Evolutionary conservation across 2,888 invertebrate genomes (phyloP), one percentile per base, ranked within the genome.

Genomic region (Steromphala cineraria): DNA sequence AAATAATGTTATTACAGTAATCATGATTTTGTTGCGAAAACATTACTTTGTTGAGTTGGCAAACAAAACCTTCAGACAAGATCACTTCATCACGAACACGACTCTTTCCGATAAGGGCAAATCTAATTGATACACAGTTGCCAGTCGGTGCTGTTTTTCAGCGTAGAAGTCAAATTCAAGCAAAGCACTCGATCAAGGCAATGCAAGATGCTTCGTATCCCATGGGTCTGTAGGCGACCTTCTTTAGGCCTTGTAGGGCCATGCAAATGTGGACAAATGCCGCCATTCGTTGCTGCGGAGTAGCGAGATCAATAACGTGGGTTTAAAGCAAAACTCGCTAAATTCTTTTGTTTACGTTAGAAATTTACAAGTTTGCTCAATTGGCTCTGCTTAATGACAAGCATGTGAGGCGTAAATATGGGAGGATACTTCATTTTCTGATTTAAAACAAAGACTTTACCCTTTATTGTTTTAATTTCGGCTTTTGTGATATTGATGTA

Each of bases 261-360:
- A 71, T 71, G 71, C 28, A 71, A 71, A 71, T 71, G 71, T 71
- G 28, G 40, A 71, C 71, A 71, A 71, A 36, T 62, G 62, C 62
- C 17, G 28, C 40, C 8, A 17, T n/a, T 36, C 71, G 19, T 31
- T 36, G 36, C 19, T 36, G 36, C 15, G 2, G 24, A 24, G 62
- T 62, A 5, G 2, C 62, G 24, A 28, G 62, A 62, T 62, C 62
- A 24, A 62, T 62, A 62, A 21, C 62, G 13, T 62, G 13, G 62
- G 28, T 46, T 46, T 46, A 46, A 46, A 46, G 46, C 46, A 46
- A 46, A 46, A 46, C 46, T 28, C 62, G 21, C 62, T 28, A 62
- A 62, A 62, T 62, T 62, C 62, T 62, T 28, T 62, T 62, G 62
- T 62, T 62, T 24, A 28, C 24, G 28, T 24, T 28, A 28, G 62